Conservation (phyloP, 2,888 invertebrate genomes). For the Caenorhabditis sp. region DNA sequence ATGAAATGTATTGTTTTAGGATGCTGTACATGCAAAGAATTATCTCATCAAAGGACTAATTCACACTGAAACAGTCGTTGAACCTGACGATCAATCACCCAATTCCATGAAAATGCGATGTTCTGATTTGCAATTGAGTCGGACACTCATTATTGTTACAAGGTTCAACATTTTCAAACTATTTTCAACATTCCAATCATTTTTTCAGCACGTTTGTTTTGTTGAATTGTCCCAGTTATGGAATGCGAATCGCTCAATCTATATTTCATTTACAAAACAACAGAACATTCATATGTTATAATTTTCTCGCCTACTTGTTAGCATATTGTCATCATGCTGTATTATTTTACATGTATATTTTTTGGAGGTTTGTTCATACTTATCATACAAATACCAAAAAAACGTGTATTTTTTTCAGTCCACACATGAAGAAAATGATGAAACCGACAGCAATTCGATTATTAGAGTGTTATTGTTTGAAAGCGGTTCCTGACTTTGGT, state of each 20-base stretch:
- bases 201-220: conserved; percentile 66
- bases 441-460: conserved; percentile 67
- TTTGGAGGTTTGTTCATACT: conserved; percentile 57
- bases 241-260: conserved; percentile 44
- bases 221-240: conserved; percentile 68
- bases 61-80: too few relatives aligned
- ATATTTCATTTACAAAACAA: conserved; percentile 8
- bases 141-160: conserved; percentile 68
- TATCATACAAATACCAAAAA: too few relatives aligned
- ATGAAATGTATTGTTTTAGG: too few relatives aligned
- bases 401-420: conserved; percentile 48
- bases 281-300: too few relatives aligned
- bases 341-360: conserved; percentile 67
- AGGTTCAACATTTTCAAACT: too few relatives aligned
- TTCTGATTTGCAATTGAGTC: conserved; percentile 66
- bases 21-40: conserved; percentile 60
- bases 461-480: conserved; percentile 69
- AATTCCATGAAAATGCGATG: conserved; percentile 61
- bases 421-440: conserved; percentile 70
- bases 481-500: conserved; percentile 69
- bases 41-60: too few relatives aligned
- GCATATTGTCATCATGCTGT: conserved; percentile 67
- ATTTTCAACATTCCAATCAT: too few relatives aligned
- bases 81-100: conserved; percentile 40
- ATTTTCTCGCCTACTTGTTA: conserved; percentile 58